Evolutionary conservation across 1,140 invertebrate species (phyloP).

Genomic region (Dinoponera quadriceps): DNA sequence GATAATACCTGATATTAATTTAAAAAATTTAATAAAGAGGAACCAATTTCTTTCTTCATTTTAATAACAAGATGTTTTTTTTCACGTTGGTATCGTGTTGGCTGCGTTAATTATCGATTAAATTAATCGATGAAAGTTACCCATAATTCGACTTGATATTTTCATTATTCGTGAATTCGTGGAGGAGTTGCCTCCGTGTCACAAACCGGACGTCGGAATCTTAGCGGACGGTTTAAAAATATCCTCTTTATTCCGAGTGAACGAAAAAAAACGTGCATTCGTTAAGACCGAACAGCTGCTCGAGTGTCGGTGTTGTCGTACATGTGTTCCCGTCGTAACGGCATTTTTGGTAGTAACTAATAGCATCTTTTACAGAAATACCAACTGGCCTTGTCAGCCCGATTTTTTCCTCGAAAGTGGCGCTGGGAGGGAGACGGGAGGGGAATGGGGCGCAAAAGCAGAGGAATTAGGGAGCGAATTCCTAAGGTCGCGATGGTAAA

Average conservation of each 20-base stretch:
- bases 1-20: no score
- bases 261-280: conserved; percentile 29
- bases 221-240: conserved; percentile 29
- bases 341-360: conserved; percentile 51
- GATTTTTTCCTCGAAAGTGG: conserved; percentile 60
- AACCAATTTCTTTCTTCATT: no score
- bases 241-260: conserved; percentile 9
- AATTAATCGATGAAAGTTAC: no score
- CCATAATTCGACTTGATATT: not conserved
- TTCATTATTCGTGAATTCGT: not conserved
- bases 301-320: conserved; percentile 41
- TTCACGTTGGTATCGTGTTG: no score
- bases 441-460: conserved; percentile 19
- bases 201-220: not conserved
- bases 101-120: no score
- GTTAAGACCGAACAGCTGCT: conserved; percentile 42
- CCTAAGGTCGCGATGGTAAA: conserved; percentile 49
- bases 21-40: no score
- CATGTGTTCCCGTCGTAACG: conserved; percentile 26
- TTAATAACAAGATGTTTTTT: no score
- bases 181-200: not conserved
- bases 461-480: conserved; percentile 56
- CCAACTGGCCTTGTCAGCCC: conserved; percentile 38
- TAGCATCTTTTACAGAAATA: conserved; percentile 52
- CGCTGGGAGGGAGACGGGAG: not conserved